A percentile compares a stretch with the other conserved stretches of the same genome.
These are phyloP conservation scores for Haliclystus octoradiatus DNA, from an alignment of 30 jellyfish, hydroid and myxozoan species.

Conservation along the genomic window DNA sequence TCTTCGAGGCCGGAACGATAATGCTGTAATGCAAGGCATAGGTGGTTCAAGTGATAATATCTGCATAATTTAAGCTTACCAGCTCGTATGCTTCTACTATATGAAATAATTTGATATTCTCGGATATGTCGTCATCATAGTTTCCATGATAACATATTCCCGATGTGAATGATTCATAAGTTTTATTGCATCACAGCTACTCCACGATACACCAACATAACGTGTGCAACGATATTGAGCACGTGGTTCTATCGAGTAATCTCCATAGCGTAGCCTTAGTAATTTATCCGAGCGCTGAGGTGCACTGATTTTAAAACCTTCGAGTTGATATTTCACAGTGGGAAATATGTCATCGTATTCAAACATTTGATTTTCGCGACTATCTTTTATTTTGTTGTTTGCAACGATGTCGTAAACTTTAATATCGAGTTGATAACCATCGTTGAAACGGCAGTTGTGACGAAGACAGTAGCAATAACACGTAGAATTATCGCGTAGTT, in stretches of 20 bases:
- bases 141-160: too few relatives aligned
- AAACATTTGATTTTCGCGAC: constrained; percentile 9
- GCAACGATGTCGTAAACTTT: constrained; percentile 38
- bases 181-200: constrained; percentile 49
- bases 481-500: constrained; percentile 48
- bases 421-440: constrained; percentile 74
- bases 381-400: constrained; percentile 8
- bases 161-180: too few relatives aligned
- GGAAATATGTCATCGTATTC: constrained; percentile 39
- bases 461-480: constrained; percentile 60
- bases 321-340: constrained; percentile 20
- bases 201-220: constrained; percentile 64
- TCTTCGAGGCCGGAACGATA: too few relatives aligned
- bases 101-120: too few relatives aligned
- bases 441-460: constrained; percentile 57
- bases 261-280: constrained; percentile 24
- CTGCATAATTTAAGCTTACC: too few relatives aligned
- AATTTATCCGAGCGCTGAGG: constrained; percentile 37
- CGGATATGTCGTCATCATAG: too few relatives aligned
- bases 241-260: constrained; percentile 12
- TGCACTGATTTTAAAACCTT: constrained; percentile 40
- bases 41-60: too few relatives aligned
- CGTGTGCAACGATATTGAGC: constrained; percentile 2
- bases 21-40: too few relatives aligned
- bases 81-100: too few relatives aligned